phyloP scores from a whole-genome alignment of 2,888 invertebrate genomes.

The Rhyacophila evoluta region DNA sequence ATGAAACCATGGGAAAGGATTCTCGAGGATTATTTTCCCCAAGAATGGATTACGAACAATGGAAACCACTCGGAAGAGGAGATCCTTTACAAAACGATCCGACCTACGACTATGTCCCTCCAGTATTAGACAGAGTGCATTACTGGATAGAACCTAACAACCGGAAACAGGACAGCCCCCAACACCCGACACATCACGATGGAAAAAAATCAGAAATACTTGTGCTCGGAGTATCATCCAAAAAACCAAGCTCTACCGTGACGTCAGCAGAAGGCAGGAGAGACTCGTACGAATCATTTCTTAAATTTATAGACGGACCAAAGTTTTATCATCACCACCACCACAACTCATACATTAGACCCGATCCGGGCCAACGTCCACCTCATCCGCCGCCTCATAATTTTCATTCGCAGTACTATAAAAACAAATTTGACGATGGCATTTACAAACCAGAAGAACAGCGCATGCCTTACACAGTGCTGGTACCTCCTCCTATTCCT shows the following conservation, averaged over 20 bases:
- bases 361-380: conserved; percentile 59
- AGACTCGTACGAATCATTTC: conserved; percentile 62
- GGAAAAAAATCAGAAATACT: conserved; percentile 75
- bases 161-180: conserved; percentile 69
- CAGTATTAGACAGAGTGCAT: conserved; percentile 81
- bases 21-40: conserved; percentile 73
- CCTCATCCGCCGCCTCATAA: conserved; percentile 63
- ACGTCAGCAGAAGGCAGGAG: conserved; percentile 59
- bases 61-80: conserved; percentile 86
- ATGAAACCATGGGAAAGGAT: conserved; percentile 56
- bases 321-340: conserved; percentile 61
- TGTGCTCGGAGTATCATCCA: conserved; percentile 77
- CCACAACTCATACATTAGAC: conserved; percentile 59
- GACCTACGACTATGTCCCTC: conserved; percentile 87
- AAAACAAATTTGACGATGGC: conserved; percentile 67
- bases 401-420: conserved; percentile 55
- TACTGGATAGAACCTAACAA: conserved; percentile 81
- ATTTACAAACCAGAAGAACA: conserved; percentile 70
- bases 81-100: conserved; percentile 87
- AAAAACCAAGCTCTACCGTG: conserved; percentile 72
- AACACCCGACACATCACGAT: conserved; percentile 63
- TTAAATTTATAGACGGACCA: conserved; percentile 67
- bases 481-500: conserved; percentile 77
- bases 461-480: conserved; percentile 73
- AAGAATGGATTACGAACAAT: conserved; percentile 86